Conservation (phyloP, 2,113 vertebrate species). For the Dasyurus viverrinus region DNA sequence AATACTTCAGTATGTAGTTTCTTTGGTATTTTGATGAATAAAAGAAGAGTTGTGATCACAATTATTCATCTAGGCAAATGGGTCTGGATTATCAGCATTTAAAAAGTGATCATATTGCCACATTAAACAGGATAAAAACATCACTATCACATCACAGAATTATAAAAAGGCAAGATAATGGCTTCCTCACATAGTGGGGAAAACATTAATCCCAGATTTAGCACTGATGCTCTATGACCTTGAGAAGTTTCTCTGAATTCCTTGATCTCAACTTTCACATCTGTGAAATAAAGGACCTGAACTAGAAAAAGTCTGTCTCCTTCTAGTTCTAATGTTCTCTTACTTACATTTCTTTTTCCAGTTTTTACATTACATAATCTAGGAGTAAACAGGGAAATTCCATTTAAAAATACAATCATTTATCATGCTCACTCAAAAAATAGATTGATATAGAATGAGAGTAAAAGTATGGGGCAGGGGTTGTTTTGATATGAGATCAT, state of each 20-base stretch:
- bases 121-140: slow-evolving; percentile 53
- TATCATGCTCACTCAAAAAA: neutral
- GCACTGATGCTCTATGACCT: neutral
- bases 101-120: slow-evolving; percentile 48
- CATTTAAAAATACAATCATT: neutral
- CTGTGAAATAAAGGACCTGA: slow-evolving; percentile 28
- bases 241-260: neutral
- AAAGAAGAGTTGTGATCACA: slow-evolving; percentile 57
- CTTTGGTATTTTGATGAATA: slow-evolving; percentile 67
- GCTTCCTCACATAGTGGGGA: neutral
- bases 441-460: neutral
- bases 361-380: neutral
- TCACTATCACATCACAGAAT: neutral
- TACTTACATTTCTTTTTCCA: neutral
- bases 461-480: neutral
- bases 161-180: neutral
- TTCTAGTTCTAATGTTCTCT: neutral
- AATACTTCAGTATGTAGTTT: slow-evolving; percentile 57
- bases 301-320: slow-evolving; percentile 5
- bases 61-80: slow-evolving; percentile 64
- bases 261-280: neutral
- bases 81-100: slow-evolving; percentile 59
- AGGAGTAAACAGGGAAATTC: neutral
- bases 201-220: neutral
- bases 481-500: neutral